Conservation (phyloP, 2,113 vertebrate genomes). For the Bujurquina vittata region DNA sequence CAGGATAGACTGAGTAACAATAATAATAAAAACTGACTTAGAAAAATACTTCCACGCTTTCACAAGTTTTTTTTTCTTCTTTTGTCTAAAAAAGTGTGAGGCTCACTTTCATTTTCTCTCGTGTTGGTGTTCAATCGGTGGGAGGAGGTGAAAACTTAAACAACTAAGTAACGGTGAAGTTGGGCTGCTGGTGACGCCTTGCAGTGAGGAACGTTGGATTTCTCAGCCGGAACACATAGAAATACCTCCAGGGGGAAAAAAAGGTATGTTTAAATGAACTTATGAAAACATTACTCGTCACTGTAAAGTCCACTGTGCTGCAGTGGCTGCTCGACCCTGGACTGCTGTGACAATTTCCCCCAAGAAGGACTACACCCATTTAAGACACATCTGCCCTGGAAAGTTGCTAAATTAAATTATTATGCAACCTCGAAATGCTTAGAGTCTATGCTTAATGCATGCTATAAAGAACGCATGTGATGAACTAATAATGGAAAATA, state of each 20-base stretch:
- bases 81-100: background rate
- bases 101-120: background rate
- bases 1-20: background rate
- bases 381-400: slow-evolving; percentile 7
- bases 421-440: background rate
- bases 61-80: background rate
- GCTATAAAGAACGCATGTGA: background rate
- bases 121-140: background rate
- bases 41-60: background rate
- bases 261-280: slow-evolving; percentile 43
- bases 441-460: background rate
- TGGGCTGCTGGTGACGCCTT: slow-evolving; percentile 7
- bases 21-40: background rate
- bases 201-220: slow-evolving; percentile 34
- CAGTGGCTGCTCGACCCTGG: background rate
- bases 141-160: slow-evolving; percentile 15
- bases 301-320: background rate
- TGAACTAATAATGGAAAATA: background rate
- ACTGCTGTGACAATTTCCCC: slow-evolving; percentile 6
- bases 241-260: background rate
- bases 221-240: background rate
- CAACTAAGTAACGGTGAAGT: slow-evolving; percentile 51
- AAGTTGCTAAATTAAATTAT: background rate
- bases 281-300: background rate
- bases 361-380: slow-evolving; percentile 55